Evolutionary conservation across 1,140 invertebrate genomes (phyloP).

Genomic region (Drosophila pachea): DNA sequence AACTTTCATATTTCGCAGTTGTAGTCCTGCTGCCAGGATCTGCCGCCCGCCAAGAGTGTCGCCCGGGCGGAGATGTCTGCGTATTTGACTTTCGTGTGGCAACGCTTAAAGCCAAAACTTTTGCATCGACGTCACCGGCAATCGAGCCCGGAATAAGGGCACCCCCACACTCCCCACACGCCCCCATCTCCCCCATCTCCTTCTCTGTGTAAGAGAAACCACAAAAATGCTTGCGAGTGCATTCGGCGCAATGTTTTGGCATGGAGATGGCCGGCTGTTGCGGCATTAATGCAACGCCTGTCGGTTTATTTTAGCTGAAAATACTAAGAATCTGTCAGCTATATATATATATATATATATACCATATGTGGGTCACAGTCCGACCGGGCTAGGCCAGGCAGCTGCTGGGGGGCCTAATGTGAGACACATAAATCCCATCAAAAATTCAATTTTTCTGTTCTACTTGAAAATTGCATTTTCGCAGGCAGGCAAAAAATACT

Average conservation of each 20-base stretch:
- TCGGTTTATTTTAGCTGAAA: neutral
- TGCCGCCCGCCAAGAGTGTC: conserved; percentile 33
- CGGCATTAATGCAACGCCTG: no score
- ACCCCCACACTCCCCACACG: no score
- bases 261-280: neutral
- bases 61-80: conserved; percentile 28
- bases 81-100: conserved; percentile 30
- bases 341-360: no score
- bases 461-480: no score
- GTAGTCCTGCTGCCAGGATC: neutral
- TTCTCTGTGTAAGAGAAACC: neutral
- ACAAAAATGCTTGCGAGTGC: neutral
- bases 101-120: conserved; percentile 28
- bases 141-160: neutral
- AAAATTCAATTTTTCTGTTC: no score
- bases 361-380: neutral
- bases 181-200: no score
- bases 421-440: no score
- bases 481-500: no score
- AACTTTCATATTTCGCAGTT: conserved; percentile 69
- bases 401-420: no score
- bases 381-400: no score
- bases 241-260: conserved; percentile 1
- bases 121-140: conserved; percentile 1
- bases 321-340: neutral